phyloP scores from a whole-genome alignment of 2,888 invertebrate species.

The Drosophila sordidula region DNA sequence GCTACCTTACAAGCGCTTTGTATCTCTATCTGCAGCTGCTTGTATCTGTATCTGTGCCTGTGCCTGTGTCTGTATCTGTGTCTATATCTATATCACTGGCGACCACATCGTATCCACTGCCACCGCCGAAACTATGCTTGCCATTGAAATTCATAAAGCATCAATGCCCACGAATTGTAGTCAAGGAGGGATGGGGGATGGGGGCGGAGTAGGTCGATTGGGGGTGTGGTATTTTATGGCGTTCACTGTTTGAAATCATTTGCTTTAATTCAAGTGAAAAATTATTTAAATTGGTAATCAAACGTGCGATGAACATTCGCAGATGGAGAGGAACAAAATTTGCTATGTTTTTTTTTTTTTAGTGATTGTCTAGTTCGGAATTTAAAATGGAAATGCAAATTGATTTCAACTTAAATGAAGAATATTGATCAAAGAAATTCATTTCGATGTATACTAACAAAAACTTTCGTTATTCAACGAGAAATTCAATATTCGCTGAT shows the following conservation, averaged over 20 bases:
- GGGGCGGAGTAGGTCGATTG: background rate
- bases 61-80: slow-evolving; percentile 35
- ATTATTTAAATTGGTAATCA: slow-evolving; percentile 80
- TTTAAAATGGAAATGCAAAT: slow-evolving; percentile 66
- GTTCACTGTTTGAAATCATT: slow-evolving; percentile 74
- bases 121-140: slow-evolving; percentile 61
- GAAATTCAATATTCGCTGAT: background rate
- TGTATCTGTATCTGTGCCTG: slow-evolving; percentile 19
- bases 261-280: slow-evolving; percentile 80
- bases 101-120: slow-evolving; percentile 48
- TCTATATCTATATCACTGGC: slow-evolving; percentile 26
- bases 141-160: slow-evolving; percentile 78
- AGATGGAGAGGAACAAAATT: slow-evolving; percentile 19
- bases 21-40: slow-evolving; percentile 25
- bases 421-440: slow-evolving; percentile 58
- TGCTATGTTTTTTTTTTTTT: slow-evolving; percentile 41
- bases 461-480: background rate
- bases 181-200: background rate
- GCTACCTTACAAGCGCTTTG: slow-evolving; percentile 37
- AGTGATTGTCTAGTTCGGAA: slow-evolving; percentile 37
- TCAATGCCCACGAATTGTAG: slow-evolving; percentile 40
- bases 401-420: slow-evolving; percentile 61
- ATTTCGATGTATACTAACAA: background rate
- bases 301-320: slow-evolving; percentile 52
- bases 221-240: slow-evolving; percentile 36